phyloP scores from a whole-genome alignment of 2,797 vertebrate genomes.

The Pygocentrus nattereri region DNA sequence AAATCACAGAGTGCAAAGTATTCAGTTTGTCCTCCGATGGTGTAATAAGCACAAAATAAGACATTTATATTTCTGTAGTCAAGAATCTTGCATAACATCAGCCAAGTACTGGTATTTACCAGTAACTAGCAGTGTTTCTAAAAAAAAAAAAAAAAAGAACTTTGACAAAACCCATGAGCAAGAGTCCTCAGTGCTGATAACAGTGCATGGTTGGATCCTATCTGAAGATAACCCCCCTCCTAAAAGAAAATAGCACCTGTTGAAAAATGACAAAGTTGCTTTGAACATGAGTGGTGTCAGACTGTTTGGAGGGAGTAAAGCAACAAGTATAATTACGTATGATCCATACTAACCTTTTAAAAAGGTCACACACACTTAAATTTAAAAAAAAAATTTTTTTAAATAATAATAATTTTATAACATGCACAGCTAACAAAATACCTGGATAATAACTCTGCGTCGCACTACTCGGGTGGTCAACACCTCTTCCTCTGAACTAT shows the following conservation, averaged over 20 bases:
- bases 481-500: constrained; percentile 94
- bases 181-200: background rate
- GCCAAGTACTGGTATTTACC: background rate
- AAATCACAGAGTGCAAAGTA: background rate
- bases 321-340: background rate
- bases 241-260: background rate
- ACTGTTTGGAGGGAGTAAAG: background rate
- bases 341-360: background rate
- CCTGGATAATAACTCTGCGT: constrained; percentile 97
- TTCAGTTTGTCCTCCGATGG: background rate
- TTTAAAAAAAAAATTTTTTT: too few relatives aligned
- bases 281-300: background rate
- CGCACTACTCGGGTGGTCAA: constrained; percentile 96
- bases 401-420: constrained; percentile 10
- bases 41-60: too few relatives aligned
- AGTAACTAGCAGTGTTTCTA: background rate
- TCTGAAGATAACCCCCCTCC: too few relatives aligned
- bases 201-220: background rate
- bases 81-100: background rate
- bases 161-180: background rate
- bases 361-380: too few relatives aligned
- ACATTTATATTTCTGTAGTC: background rate
- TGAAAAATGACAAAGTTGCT: background rate
- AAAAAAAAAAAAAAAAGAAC: background rate
- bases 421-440: constrained; percentile 72